These are phyloP conservation scores for Parasteatoda tepidariorum DNA, from an alignment of 1,140 invertebrate species.

Conservation along the genomic window DNA sequence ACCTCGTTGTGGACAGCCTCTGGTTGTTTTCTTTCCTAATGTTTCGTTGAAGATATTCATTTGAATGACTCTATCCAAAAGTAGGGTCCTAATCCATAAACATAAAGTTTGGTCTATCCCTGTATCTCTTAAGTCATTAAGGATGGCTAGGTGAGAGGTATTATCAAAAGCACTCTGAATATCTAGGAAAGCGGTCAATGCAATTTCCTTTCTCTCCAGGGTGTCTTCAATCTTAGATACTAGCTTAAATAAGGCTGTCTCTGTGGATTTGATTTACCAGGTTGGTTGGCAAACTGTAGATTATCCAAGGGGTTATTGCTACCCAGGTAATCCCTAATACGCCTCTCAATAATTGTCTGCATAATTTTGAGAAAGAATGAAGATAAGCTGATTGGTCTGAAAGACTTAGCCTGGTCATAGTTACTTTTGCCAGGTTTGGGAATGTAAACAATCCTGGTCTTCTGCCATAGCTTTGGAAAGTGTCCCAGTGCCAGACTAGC, in stretches of 20 bases:
- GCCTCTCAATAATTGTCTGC: neutral
- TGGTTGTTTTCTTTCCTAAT: neutral
- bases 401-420: neutral
- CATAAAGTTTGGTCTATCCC: neutral
- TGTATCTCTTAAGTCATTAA: neutral
- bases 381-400: neutral
- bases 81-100: neutral
- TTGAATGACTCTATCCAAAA: neutral
- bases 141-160: neutral
- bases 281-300: neutral
- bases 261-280: neutral
- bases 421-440: neutral
- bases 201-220: neutral
- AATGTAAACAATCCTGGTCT: neutral
- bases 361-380: neutral
- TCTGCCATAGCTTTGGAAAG: neutral
- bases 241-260: neutral
- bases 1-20: neutral
- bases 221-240: neutral
- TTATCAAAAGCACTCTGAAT: neutral
- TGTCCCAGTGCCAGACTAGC: neutral
- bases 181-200: neutral
- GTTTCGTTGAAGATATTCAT: neutral
- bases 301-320: neutral
- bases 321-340: neutral